Evolutionary conservation across 2,888 invertebrate species (phyloP).

Genomic region (Yponomeuta malinellus): DNA sequence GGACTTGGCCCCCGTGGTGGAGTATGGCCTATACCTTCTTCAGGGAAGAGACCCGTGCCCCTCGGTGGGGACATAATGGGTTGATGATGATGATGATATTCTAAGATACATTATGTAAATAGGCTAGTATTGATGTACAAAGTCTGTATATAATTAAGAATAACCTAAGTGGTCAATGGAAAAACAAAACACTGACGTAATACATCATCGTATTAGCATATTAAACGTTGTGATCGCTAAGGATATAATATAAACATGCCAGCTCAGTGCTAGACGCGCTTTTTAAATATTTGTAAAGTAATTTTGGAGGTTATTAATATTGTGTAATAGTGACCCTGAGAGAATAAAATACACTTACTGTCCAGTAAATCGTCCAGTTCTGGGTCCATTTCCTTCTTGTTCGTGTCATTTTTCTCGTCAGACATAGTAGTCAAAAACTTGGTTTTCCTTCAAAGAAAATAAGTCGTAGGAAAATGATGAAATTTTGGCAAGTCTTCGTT

Average conservation of each 20-base stretch:
- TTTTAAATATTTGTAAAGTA: background rate
- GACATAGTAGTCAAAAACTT: conserved; percentile 40
- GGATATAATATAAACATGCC: background rate
- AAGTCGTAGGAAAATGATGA: background rate
- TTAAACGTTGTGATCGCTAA: background rate
- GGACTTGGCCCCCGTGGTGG: no score
- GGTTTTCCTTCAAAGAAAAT: conserved; percentile 14
- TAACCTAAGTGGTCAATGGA: background rate
- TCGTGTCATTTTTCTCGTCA: conserved; percentile 53
- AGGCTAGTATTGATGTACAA: no score
- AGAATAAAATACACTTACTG: conserved; percentile 73
- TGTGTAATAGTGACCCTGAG: conserved; percentile 16
- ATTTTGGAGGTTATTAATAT: conserved; percentile 6
- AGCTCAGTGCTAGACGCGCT: background rate
- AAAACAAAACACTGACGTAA: no score
- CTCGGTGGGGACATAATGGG: no score
- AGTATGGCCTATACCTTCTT: no score
- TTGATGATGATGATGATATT: no score
- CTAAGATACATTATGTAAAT: no score
- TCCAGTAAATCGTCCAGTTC: conserved; percentile 85
- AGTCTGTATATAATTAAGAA: background rate
- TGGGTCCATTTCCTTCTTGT: conserved; percentile 69
- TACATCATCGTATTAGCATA: background rate
- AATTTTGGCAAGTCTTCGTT: background rate
- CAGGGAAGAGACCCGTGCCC: no score